Conservation (phyloP, 2,888 invertebrate species). For the Hirtodrosophila cameraria region DNA sequence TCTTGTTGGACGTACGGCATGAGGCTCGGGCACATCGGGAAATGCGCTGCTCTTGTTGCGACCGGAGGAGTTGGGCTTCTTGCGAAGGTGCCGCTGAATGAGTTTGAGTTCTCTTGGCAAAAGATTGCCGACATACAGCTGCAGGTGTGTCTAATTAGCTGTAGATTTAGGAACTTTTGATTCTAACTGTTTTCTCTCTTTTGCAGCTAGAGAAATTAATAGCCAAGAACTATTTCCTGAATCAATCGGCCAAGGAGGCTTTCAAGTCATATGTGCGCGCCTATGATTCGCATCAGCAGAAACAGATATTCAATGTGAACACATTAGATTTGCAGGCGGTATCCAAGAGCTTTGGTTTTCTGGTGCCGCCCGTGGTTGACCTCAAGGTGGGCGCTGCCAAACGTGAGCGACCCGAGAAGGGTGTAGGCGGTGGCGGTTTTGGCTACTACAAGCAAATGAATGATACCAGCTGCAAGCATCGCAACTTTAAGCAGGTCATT, state of each 20-base stretch:
- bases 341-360: constrained; percentile 97
- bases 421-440: constrained; percentile 92
- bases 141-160: constrained; percentile 87
- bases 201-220: constrained; percentile 96
- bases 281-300: constrained; percentile 98
- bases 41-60: constrained; percentile 96
- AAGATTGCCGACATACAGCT: constrained; percentile 98
- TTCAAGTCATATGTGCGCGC: constrained; percentile 98
- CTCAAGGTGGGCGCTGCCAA: constrained; percentile 85
- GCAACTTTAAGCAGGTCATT: constrained; percentile 81
- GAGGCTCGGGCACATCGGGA: constrained; percentile 96
- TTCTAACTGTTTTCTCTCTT: background rate
- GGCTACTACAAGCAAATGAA: constrained; percentile 91
- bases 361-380: constrained; percentile 97
- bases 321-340: constrained; percentile 95
- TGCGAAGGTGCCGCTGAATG: constrained; percentile 97
- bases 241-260: constrained; percentile 97
- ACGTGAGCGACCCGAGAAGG: constrained; percentile 88
- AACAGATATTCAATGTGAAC: constrained; percentile 96
- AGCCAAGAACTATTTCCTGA: constrained; percentile 96
- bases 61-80: constrained; percentile 97
- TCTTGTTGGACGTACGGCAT: constrained; percentile 97
- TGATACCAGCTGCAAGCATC: constrained; percentile 78
- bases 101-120: constrained; percentile 98
- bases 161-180: background rate